Evolutionary conservation across 2,113 vertebrate species (phyloP), one percentile per base, ranked within the genome.

Genomic region (Laticauda colubrina): DNA sequence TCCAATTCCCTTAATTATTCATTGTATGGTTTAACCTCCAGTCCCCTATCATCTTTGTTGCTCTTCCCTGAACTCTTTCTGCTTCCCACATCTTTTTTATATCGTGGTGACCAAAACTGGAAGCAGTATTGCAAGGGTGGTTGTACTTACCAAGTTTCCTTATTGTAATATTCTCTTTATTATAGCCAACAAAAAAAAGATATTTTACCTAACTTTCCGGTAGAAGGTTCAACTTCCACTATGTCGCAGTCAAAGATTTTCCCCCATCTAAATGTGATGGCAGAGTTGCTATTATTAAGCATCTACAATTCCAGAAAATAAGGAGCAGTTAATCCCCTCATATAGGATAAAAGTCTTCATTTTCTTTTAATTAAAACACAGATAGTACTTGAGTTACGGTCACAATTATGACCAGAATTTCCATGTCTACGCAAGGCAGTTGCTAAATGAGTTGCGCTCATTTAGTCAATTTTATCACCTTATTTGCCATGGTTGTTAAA

Each of bases 281-380:
- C 23, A 0, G 98, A 98, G 95, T 94, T 98, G 97, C 99, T 99
- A 94, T 98, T 97, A 95, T 99, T 99, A 99, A 98, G 99, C 98
- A 99, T 98, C 99, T 99, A 92, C 94, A 96, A 97, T 94, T 92
- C 93, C 91, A 91, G 94, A 94, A 89, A 91, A 51, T 39, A 94
- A 55, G 0, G 0, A 87, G 54, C 55, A 69, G 45, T 91, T 90
- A 90, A 75, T 15, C 0, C 3, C 89, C 1, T 54, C 90, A 87
- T 88, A 39, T 15, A 92, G 61, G 29, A 69, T 12, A 85, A 4
- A 92, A 87, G 29, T 53, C 45, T n/a, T 20, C 18, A 5, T 91
- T 56, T 85, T 23, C 90, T 56, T 7, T 55, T 18, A 26, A 43
- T 14, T 56, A 54, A 85, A 57, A 26, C 29, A 15, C 5, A 34